Evolutionary conservation across 2,797 vertebrate species (phyloP).

Genomic region (Paratrypauchen microcephalus): DNA sequence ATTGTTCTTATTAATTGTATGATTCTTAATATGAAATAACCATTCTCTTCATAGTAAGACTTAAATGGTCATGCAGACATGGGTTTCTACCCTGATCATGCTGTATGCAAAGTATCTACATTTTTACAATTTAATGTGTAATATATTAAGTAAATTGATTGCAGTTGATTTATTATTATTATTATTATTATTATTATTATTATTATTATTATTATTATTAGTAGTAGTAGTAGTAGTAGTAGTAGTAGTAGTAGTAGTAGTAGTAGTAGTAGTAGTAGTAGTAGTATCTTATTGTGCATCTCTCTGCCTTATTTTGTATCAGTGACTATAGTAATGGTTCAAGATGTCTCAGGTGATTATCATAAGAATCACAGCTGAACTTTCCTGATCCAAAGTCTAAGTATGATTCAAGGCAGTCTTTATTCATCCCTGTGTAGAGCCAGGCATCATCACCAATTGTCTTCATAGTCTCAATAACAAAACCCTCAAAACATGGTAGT

Average conservation of each 20-base stretch:
- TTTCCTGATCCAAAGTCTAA: conserved; percentile 15
- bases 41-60: background rate
- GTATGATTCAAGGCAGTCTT: conserved; percentile 42
- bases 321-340: conserved; percentile 25
- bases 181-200: too few relatives aligned
- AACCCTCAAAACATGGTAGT: background rate
- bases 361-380: conserved; percentile 69
- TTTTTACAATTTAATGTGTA: background rate
- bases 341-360: conserved; percentile 59
- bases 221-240: too few relatives aligned
- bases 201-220: too few relatives aligned
- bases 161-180: background rate
- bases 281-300: background rate
- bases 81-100: background rate
- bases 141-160: background rate
- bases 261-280: too few relatives aligned
- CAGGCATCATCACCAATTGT: conserved; percentile 46
- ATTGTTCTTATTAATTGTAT: too few relatives aligned
- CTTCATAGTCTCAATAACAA: conserved; percentile 13
- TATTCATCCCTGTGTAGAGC: conserved; percentile 35
- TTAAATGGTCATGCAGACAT: background rate
- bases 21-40: background rate
- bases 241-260: too few relatives aligned
- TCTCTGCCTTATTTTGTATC: background rate
- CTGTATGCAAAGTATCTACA: background rate